Evolutionary conservation across 2,113 vertebrate genomes (phyloP).

Genomic region (Campylomormyrus numenius): DNA sequence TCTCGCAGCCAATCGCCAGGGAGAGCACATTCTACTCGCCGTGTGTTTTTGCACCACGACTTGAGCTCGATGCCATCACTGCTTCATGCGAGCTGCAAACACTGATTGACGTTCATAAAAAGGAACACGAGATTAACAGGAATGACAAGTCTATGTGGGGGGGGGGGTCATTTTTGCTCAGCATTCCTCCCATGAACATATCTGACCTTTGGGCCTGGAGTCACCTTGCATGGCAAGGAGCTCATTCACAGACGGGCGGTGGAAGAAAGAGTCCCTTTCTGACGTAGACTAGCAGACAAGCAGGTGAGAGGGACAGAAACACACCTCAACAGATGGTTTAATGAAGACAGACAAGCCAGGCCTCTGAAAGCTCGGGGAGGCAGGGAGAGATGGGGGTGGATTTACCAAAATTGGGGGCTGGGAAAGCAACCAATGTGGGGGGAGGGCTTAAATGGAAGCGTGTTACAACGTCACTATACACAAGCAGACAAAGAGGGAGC

Average conservation of each 20-base stretch:
- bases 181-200: background rate
- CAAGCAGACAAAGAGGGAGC: background rate
- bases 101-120: constrained; percentile 25
- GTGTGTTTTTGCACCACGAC: background rate
- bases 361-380: background rate
- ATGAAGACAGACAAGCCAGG: background rate
- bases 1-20: constrained; percentile 20
- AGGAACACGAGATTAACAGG: constrained; percentile 18
- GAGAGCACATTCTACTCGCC: background rate
- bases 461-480: background rate
- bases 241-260: background rate
- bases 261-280: background rate
- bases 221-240: background rate
- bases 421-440: background rate
- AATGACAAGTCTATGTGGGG: constrained; percentile 24
- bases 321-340: background rate
- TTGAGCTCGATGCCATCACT: constrained; percentile 10
- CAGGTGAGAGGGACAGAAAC: background rate
- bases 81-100: constrained; percentile 26
- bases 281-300: background rate
- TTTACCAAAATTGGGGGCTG: background rate
- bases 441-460: background rate
- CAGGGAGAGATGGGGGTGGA: background rate
- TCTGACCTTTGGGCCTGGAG: background rate
- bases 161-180: background rate